These are phyloP conservation scores for Lepilemur ruficaudatus DNA, from an alignment of 2,797 vertebrate genomes.

Conservation along the genomic window DNA sequence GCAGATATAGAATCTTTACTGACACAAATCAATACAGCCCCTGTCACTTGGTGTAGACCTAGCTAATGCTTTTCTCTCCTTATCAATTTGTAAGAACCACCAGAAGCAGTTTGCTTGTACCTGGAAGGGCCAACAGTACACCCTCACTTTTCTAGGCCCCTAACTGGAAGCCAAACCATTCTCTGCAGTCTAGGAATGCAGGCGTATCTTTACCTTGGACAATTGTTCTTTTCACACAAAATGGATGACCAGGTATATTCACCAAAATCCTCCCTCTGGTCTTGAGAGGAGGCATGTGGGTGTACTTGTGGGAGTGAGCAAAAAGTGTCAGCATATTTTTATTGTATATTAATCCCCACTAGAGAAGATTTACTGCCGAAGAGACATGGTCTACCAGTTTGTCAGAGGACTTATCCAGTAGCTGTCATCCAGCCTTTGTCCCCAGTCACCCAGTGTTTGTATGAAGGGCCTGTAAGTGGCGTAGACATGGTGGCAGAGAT, in stretches of 20 bases:
- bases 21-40: neutral
- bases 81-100: neutral
- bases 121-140: neutral
- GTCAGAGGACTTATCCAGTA: neutral
- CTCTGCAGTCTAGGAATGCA: neutral
- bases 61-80: neutral
- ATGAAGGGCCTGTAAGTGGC: neutral
- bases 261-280: too few species aligned
- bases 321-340: neutral
- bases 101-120: neutral
- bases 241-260: neutral
- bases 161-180: neutral
- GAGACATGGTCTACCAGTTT: neutral
- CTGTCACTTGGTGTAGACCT: neutral
- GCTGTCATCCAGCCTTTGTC: neutral
- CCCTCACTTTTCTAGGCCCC: neutral
- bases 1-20: neutral
- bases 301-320: neutral
- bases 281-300: neutral
- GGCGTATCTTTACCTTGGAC: neutral
- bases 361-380: neutral
- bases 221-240: neutral
- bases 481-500: neutral
- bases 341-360: neutral
- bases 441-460: neutral